Conservation (phyloP, 2,797 vertebrate species). For the Ataeniobius toweri region DNA sequence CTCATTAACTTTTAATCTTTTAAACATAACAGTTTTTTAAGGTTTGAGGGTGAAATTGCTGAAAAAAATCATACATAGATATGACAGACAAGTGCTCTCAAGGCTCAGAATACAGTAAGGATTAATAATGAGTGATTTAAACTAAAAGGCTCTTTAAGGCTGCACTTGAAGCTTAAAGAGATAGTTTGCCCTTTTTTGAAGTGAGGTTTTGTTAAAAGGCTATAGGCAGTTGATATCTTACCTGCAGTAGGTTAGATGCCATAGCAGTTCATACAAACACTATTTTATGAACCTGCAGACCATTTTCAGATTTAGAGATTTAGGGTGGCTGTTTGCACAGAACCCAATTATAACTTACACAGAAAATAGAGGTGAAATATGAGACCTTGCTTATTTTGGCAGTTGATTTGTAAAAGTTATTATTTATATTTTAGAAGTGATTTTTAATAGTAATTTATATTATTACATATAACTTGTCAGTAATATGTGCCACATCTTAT, state of each 20-base stretch:
- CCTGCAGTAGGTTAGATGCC: neutral
- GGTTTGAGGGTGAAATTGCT: slow-evolving; percentile 25
- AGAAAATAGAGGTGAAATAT: neutral
- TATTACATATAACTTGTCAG: neutral
- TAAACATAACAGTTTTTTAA: slow-evolving; percentile 17
- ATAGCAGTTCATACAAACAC: neutral
- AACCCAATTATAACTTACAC: too few relatives aligned
- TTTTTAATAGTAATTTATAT: neutral
- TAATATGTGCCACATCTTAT: neutral
- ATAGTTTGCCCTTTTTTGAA: too few relatives aligned
- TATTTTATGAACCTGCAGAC: neutral
- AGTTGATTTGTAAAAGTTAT: neutral
- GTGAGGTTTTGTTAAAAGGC: neutral
- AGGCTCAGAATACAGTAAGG: slow-evolving; percentile 12
- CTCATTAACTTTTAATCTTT: slow-evolving; percentile 54
- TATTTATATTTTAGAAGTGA: too few relatives aligned
- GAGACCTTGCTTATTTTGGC: neutral
- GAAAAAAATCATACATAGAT: slow-evolving; percentile 11
- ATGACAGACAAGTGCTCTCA: slow-evolving; percentile 25
- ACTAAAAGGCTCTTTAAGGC: slow-evolving; percentile 38
- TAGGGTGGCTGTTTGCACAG: too few relatives aligned
- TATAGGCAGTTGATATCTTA: neutral
- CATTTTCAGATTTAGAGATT: neutral
- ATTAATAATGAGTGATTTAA: slow-evolving; percentile 45
- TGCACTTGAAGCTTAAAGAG: neutral